These are phyloP conservation scores for Papilio protenor DNA, from an alignment of 2,888 invertebrate genomes.

Conservation along the genomic window DNA sequence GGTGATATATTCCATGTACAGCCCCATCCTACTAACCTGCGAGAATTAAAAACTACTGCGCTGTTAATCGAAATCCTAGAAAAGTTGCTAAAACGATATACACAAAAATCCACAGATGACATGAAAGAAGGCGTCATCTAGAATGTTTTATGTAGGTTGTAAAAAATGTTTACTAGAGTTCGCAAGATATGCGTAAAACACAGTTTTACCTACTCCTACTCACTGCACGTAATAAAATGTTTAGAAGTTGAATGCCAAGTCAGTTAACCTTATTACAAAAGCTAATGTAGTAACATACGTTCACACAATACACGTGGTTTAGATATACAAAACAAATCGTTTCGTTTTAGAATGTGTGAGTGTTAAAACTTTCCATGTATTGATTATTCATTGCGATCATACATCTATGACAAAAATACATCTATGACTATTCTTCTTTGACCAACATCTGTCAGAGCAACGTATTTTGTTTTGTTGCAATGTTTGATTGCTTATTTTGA, in stretches of 20 bases:
- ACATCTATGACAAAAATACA: no score
- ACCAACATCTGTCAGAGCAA: conserved; percentile 17
- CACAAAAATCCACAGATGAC: not conserved
- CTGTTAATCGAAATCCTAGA: not conserved
- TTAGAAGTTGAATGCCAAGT: conserved; percentile 19
- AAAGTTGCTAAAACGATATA: not conserved
- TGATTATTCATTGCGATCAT: conserved; percentile 23
- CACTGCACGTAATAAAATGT: not conserved
- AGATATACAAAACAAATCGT: conserved; percentile 5
- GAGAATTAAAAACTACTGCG: not conserved
- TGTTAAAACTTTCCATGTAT: conserved; percentile 8
- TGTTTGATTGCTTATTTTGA: conserved; percentile 29
- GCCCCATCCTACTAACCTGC: not conserved
- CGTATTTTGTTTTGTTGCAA: not conserved
- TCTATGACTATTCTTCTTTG: conserved; percentile 11
- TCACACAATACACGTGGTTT: not conserved
- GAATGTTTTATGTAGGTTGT: not conserved
- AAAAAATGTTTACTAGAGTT: not conserved
- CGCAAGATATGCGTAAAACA: not conserved
- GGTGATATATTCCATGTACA: not conserved
- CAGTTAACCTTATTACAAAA: conserved; percentile 19
- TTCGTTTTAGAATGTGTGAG: conserved; percentile 7
- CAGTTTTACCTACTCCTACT: not conserved
- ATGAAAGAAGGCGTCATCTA: not conserved
- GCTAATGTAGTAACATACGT: conserved; percentile 11